Evolutionary conservation across 2,797 vertebrate genomes (phyloP).

Genomic region (Falco rusticolus): DNA sequence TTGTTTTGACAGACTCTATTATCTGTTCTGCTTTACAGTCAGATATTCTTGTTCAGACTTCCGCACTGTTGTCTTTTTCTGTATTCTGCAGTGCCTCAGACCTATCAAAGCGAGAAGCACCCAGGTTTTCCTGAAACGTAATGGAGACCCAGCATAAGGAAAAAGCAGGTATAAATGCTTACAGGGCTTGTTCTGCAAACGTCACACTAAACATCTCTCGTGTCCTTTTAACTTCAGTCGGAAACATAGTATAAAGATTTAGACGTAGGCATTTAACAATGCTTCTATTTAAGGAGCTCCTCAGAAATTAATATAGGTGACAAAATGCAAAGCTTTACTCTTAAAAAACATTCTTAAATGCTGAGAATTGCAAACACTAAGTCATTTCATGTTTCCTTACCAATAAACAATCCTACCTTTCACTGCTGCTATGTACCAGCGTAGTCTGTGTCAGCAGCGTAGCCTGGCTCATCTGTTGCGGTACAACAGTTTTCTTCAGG

Average conservation of each 20-base stretch:
- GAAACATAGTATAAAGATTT: fast-evolving
- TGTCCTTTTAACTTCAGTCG: not conserved
- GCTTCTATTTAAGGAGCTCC: not conserved
- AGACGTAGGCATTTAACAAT: not conserved
- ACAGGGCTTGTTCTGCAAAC: not conserved
- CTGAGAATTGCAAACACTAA: not conserved
- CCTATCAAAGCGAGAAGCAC: not conserved
- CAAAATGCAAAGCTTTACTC: not conserved
- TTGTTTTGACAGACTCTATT: not conserved
- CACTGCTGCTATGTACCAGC: not conserved
- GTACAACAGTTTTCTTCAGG: slow-evolving; percentile 16
- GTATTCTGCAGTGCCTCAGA: not conserved
- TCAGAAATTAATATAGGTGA: not conserved
- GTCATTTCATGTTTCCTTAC: not conserved
- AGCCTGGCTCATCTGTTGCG: slow-evolving; percentile 1
- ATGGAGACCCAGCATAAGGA: fast-evolving
- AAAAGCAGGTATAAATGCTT: not conserved
- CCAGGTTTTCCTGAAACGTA: not conserved
- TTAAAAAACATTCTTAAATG: not conserved
- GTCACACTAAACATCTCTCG: not conserved
- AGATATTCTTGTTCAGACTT: not conserved
- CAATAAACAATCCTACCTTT: not conserved
- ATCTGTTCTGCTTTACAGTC: not conserved
- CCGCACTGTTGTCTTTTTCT: too few relatives aligned
- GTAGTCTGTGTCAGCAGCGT: not conserved